Conservation (phyloP, 2,888 invertebrate genomes). For the Tetanocera ferruginea region DNA sequence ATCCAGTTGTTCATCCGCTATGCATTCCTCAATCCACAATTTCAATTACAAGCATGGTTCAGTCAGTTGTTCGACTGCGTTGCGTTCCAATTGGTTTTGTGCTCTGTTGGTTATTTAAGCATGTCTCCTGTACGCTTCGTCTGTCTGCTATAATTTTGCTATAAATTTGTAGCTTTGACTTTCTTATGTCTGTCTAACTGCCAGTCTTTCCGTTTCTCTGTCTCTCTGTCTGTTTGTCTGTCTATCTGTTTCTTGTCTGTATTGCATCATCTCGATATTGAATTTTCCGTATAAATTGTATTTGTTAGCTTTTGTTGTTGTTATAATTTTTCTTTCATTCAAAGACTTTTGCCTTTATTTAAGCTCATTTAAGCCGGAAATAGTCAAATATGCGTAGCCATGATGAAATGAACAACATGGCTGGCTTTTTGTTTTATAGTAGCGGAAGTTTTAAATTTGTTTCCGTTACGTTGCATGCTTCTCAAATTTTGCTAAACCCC, state of each 20-base stretch:
- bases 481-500: not conserved
- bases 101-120: not conserved
- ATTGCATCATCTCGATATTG: not conserved
- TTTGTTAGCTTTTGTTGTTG: no score
- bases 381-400: not conserved
- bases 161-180: not conserved
- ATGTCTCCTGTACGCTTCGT: not conserved
- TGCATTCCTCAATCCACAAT: no score
- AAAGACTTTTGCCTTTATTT: not conserved
- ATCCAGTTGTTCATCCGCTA: no score
- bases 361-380: slow-evolving; percentile 12
- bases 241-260: not conserved
- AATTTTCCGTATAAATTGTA: not conserved
- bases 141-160: not conserved
- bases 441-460: not conserved
- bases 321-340: no score
- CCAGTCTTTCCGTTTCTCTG: not conserved
- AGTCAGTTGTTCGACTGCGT: not conserved
- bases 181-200: not conserved
- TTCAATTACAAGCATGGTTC: no score
- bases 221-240: not conserved
- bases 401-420: not conserved
- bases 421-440: not conserved
- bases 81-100: not conserved
- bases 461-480: not conserved